Base-by-base conservation (phyloP, 2,113 vertebrate species). In the Dicrurus megarhynchus region DNA sequence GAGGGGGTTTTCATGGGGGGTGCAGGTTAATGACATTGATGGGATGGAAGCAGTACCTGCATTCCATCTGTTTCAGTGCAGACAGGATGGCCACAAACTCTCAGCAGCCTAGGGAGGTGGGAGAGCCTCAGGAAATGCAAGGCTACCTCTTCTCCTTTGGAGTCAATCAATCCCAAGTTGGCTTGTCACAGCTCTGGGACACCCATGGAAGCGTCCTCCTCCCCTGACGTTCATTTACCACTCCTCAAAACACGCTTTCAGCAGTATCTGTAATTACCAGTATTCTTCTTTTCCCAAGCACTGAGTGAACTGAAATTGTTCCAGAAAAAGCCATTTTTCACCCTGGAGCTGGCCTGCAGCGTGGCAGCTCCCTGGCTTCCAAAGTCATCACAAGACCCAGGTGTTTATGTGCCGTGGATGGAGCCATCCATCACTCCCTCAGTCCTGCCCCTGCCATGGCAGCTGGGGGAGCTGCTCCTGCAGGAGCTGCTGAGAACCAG, bases 1-100 rank as follows among this genome's bases (percentile, higher is more conserved):
- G 18, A 26, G 21, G 11, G 30, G 14, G 16, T 12, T 55, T 10
- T 13, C 37, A 26, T 0, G 1, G 70, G 37, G 39, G 32, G 28
- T 1, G 10, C 46, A 79, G 67, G 57, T 32, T 11, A 15, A 7
- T 0, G 26, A 3, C 13, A 18, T 17, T 14, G 20, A 44, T 46
- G 61, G 47, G n/a, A 19, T 4, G 39, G 87, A 14, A 57, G 56
- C 52, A 57, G 10, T 5, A 13, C 37, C 24, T 50, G 41, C 21
- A 28, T 26, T 47, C 10, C 21, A 11, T 5, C 13, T 35, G 39
- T 10, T 14, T 4, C 76, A 13, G 6, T 0, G 33, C 67, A 89
- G 7, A 15, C 61, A 79, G 37, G 22, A 78, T 8, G 19, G 41
- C 22, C 76, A 55, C 37, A 9, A 13, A 44, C 50, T 4, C 79